These are phyloP conservation scores for Nerophis ophidion DNA, from an alignment of 2,113 vertebrate genomes.

Conservation along the genomic window DNA sequence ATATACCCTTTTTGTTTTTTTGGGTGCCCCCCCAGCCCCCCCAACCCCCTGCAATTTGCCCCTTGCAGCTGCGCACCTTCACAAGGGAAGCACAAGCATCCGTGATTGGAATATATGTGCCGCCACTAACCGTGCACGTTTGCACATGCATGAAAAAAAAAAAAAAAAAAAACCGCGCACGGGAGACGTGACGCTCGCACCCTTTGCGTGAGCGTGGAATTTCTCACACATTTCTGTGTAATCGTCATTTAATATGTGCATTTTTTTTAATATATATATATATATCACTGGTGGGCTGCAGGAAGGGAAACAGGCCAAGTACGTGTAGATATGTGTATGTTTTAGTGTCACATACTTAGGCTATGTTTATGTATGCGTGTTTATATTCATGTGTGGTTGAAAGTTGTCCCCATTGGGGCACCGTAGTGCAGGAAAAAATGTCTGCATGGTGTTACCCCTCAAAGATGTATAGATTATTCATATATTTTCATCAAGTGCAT, in stretches of 20 bases:
- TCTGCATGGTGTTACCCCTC: too few species aligned
- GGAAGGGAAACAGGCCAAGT: background rate
- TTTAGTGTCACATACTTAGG: background rate
- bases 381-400: background rate
- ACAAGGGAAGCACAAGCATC: background rate
- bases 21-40: slow-evolving; percentile 31
- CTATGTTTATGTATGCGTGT: background rate
- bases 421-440: background rate
- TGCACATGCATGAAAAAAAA: too few species aligned
- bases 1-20: slow-evolving; percentile 1
- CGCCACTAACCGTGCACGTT: too few species aligned
- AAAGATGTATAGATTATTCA: too few species aligned
- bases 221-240: background rate
- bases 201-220: slow-evolving; percentile 20
- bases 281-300: background rate
- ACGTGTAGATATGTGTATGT: too few species aligned
- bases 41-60: slow-evolving; percentile 1
- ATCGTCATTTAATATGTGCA: background rate
- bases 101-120: too few species aligned
- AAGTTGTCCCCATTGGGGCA: background rate
- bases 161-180: too few species aligned
- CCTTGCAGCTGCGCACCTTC: slow-evolving; percentile 34
- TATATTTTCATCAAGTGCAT: too few species aligned
- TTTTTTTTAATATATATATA: background rate
- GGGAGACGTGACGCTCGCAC: slow-evolving; percentile 1